Conservation (phyloP, 2,888 invertebrate genomes). For the Sialis lutaria region DNA sequence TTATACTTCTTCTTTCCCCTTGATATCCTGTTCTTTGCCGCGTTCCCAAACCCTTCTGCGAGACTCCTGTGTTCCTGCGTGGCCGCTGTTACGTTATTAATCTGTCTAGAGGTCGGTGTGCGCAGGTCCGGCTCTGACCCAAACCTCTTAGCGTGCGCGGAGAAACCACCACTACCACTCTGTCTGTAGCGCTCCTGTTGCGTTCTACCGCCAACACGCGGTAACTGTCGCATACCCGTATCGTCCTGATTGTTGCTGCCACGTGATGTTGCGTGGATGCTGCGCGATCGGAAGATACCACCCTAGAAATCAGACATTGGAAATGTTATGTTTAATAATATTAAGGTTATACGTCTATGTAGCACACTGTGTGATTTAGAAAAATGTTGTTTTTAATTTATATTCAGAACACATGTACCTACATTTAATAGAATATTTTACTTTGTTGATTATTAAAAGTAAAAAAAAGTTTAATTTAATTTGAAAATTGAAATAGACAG, state of each 20-base stretch:
- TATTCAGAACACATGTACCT: no score
- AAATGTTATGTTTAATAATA: no score
- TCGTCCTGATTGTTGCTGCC: no score
- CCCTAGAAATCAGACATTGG: no score
- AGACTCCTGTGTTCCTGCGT: constrained; percentile 12
- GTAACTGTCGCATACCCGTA: no score
- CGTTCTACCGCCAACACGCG: constrained; percentile 18
- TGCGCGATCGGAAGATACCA: constrained; percentile 29
- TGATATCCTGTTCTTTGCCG: constrained; percentile 27
- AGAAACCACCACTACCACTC: constrained; percentile 1
- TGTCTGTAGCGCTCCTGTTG: constrained; percentile 25
- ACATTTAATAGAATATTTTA: no score
- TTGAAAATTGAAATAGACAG: no score
- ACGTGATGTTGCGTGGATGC: constrained; percentile 17
- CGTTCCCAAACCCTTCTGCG: constrained; percentile 12
- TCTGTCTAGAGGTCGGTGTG: constrained; percentile 15
- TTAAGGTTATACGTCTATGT: no score
- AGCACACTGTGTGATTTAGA: no score
- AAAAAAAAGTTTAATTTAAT: no score
- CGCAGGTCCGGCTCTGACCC: constrained; percentile 59
- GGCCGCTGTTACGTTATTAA: constrained; percentile 20
- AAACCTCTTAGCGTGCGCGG: constrained; percentile 35
- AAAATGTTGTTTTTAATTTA: no score
- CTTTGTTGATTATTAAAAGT: no score
- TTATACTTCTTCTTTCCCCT: constrained; percentile 57